Conservation (phyloP, 1,140 invertebrate genomes). For the Eupeodes corollae region DNA sequence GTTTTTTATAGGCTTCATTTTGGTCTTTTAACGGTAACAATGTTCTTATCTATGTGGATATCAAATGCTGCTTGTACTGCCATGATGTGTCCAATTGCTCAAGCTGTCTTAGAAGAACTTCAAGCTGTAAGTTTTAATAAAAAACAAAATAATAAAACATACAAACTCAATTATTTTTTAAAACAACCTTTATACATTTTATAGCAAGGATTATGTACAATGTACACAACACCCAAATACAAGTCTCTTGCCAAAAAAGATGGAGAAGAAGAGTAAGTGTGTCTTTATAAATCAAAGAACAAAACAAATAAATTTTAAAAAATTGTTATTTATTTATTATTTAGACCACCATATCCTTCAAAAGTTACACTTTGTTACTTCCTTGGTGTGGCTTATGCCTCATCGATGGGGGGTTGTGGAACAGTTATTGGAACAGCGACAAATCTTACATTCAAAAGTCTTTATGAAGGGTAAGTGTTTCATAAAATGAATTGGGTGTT, state of each 20-base stretch:
- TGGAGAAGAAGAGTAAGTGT: constrained; percentile 35
- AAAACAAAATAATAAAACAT: not conserved
- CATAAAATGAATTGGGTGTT: too few relatives aligned
- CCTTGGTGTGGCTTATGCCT: constrained; percentile 68
- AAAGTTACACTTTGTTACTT: constrained; percentile 59
- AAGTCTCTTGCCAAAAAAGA: constrained; percentile 37
- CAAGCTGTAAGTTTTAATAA: constrained; percentile 44
- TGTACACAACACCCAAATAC: constrained; percentile 43
- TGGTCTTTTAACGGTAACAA: constrained; percentile 64
- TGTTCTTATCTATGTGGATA: constrained; percentile 78
- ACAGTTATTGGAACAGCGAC: constrained; percentile 81
- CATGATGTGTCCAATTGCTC: constrained; percentile 76
- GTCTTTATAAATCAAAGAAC: not conserved
- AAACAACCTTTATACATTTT: constrained; percentile 8
- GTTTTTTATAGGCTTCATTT: constrained; percentile 50
- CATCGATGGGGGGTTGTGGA: constrained; percentile 70
- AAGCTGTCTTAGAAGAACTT: constrained; percentile 59
- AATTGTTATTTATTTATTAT: not conserved
- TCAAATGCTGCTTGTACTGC: constrained; percentile 72
- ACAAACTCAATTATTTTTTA: not conserved
- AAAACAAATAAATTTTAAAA: not conserved
- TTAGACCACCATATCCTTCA: constrained; percentile 44
- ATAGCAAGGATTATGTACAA: constrained; percentile 51
- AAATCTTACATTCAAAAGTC: constrained; percentile 75
- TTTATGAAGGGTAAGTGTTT: constrained; percentile 50